phyloP scores from a whole-genome alignment of 2,888 invertebrate species.

The Cordylochernes scorpioides region DNA sequence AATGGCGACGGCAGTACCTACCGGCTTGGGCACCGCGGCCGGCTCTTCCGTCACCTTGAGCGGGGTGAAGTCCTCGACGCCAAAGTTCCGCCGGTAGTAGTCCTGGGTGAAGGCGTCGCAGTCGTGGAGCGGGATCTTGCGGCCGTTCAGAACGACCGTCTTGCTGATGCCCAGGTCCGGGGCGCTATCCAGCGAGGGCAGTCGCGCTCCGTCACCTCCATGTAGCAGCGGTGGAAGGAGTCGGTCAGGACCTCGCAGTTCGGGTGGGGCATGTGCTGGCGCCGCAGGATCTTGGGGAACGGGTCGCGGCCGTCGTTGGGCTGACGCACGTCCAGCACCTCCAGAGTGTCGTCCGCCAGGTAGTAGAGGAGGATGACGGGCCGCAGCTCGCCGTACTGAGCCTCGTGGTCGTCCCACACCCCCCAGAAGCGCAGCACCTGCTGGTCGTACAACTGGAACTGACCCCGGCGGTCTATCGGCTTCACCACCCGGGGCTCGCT shows the following conservation, averaged over 20 bases:
- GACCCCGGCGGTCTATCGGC: conserved; percentile 32
- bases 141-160: conserved; percentile 22
- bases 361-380: conserved; percentile 44
- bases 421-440: conserved; percentile 35
- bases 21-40: neutral
- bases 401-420: conserved; percentile 27
- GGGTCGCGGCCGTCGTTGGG: conserved; percentile 48
- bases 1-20: no score
- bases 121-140: conserved; percentile 40
- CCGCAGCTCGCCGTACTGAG: conserved; percentile 24
- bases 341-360: conserved; percentile 50
- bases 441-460: conserved; percentile 47
- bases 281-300: conserved; percentile 40
- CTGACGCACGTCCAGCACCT: conserved; percentile 42
- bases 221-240: no score
- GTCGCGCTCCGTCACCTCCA: no score
- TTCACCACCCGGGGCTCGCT: no score
- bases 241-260: no score
- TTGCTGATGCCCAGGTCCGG: conserved; percentile 46
- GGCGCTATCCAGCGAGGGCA: conserved; percentile 51
- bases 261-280: conserved; percentile 49
- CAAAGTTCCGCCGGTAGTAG: conserved; percentile 33
- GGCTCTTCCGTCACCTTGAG: conserved; percentile 19
- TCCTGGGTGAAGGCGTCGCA: conserved; percentile 51
- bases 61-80: conserved; percentile 22